Conservation (phyloP, 2,797 vertebrate species). For the Periophthalmus magnuspinnatus region DNA sequence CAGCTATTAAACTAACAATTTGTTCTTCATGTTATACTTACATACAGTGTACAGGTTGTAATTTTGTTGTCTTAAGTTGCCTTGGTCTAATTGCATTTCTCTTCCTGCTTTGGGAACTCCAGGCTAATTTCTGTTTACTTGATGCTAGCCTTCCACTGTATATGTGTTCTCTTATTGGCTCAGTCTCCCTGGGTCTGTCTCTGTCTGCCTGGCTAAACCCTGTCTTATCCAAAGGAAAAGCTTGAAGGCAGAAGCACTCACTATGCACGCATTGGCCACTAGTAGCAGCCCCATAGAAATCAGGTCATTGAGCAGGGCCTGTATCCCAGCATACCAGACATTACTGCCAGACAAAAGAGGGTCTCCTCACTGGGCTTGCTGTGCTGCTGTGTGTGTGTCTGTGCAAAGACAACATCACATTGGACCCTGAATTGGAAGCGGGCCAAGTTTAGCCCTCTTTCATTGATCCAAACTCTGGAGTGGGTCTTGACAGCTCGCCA, state of each 20-base stretch:
- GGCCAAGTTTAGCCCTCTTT: constrained; percentile 29
- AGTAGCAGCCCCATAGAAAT: constrained; percentile 65
- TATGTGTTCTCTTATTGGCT: constrained; percentile 60
- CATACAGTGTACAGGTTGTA: constrained; percentile 20
- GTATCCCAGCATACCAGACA: constrained; percentile 77
- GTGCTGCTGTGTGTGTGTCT: constrained; percentile 27
- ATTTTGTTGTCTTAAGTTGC: constrained; percentile 34
- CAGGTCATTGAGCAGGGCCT: constrained; percentile 77
- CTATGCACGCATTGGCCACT: constrained; percentile 16
- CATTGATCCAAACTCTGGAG: constrained; percentile 60
- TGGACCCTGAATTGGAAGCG: constrained; percentile 51
- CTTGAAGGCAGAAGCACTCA: constrained; percentile 61
- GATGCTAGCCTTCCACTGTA: constrained; percentile 38
- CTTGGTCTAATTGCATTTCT: constrained; percentile 54
- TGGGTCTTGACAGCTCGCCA: constrained; percentile 55
- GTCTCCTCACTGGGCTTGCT: constrained; percentile 60
- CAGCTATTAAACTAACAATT: background rate
- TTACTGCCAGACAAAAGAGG: constrained; percentile 78
- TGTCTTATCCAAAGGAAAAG: constrained; percentile 69
- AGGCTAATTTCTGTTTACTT: constrained; percentile 63
- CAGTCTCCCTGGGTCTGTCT: constrained; percentile 59
- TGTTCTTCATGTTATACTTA: constrained; percentile 24
- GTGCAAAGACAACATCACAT: constrained; percentile 44
- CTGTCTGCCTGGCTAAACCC: constrained; percentile 68
- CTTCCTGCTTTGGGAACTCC: constrained; percentile 41